phyloP scores from a whole-genome alignment of 2,113 vertebrate species.

The Myocastor coypus region DNA sequence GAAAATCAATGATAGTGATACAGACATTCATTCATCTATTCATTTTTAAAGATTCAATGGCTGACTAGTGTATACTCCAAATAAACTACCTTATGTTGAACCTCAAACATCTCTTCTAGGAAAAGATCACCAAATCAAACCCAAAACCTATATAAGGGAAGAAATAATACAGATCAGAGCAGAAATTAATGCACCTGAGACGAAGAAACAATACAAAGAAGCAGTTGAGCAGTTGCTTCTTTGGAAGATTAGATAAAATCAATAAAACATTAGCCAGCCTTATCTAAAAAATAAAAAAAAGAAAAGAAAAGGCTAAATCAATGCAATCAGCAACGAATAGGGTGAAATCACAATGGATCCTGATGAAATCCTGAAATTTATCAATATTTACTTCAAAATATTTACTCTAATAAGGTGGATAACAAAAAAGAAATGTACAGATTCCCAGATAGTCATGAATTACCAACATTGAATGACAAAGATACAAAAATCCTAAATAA shows the following conservation, averaged over 20 bases:
- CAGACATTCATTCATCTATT: neutral
- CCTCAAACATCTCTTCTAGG: neutral
- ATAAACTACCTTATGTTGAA: neutral
- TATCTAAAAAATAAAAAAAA: neutral
- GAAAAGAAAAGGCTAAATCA: neutral
- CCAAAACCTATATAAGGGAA: neutral
- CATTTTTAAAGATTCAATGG: neutral
- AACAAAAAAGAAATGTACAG: neutral
- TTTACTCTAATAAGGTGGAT: neutral
- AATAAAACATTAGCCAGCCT: neutral
- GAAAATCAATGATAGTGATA: neutral
- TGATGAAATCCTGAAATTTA: neutral
- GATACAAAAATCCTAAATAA: neutral
- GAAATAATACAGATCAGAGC: neutral
- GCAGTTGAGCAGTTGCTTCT: neutral
- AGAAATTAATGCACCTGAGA: neutral
- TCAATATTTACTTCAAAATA: neutral
- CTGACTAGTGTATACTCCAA: neutral
- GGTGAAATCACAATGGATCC: neutral
- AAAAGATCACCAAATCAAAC: neutral
- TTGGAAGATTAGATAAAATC: neutral
- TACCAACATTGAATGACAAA: neutral
- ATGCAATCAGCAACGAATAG: neutral
- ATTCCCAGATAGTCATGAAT: neutral
- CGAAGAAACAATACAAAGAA: neutral